A percentile compares a stretch with the other conserved stretches of the same genome.
phyloP scores from a whole-genome alignment of 2,888 invertebrate species.

The Dasypogon diadema region DNA sequence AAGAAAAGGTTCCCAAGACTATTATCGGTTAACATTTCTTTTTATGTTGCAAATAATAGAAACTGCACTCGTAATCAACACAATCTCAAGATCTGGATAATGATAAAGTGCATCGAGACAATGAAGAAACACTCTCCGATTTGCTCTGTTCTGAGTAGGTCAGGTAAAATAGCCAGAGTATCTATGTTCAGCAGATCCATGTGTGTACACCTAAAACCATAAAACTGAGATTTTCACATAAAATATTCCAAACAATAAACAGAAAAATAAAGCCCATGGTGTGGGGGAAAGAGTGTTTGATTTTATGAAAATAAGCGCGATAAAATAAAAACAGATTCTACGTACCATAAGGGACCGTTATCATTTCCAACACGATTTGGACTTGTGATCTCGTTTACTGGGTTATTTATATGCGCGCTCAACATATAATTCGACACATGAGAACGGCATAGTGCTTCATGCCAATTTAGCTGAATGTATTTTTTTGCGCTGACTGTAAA shows the following conservation, averaged over 20 bases:
- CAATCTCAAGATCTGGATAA: background rate
- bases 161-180: background rate
- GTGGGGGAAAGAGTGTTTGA: background rate
- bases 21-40: background rate
- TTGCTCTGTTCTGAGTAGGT: background rate
- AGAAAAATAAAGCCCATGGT: background rate
- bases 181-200: too few relatives aligned
- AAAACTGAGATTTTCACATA: conserved; percentile 10
- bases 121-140: background rate
- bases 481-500: background rate
- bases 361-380: conserved; percentile 52
- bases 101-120: background rate
- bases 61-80: background rate
- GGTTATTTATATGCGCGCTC: conserved; percentile 51
- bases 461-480: background rate
- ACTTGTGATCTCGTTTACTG: conserved; percentile 53
- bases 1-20: too few relatives aligned
- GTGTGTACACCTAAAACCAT: background rate
- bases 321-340: conserved; percentile 7
- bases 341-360: conserved; percentile 42
- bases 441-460: background rate
- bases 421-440: conserved; percentile 44
- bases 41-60: background rate
- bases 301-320: conserved; percentile 15
- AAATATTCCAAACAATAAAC: conserved; percentile 14